These are phyloP conservation scores for Oophaga sylvatica DNA, from an alignment of 2,797 vertebrate genomes.

Conservation along the genomic window DNA sequence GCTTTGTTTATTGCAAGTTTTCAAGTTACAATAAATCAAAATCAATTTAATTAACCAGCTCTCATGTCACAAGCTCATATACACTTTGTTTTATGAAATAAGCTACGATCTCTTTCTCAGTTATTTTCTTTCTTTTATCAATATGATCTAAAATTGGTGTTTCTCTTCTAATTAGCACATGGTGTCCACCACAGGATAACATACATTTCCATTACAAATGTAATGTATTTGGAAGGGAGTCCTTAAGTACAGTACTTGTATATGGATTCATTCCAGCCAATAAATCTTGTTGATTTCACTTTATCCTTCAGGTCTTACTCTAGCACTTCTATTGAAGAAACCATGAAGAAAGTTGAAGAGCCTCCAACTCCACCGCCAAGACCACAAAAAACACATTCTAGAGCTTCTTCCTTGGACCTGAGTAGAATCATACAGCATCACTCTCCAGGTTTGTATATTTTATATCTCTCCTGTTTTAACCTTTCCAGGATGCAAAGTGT, in stretches of 20 bases:
- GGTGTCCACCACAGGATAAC: background rate
- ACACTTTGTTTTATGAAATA: background rate
- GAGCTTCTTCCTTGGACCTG: slow-evolving; percentile 95
- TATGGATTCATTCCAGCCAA: background rate
- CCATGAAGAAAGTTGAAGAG: slow-evolving; percentile 90
- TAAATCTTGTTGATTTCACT: background rate
- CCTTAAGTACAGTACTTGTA: background rate
- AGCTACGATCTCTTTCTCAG: background rate
- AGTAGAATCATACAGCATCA: slow-evolving; percentile 95
- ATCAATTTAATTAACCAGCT: no score
- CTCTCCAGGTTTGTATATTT: slow-evolving; percentile 75
- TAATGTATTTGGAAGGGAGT: background rate
- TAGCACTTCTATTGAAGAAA: slow-evolving; percentile 92
- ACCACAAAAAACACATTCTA: slow-evolving; percentile 94
- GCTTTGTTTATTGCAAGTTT: no score
- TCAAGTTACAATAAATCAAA: no score
- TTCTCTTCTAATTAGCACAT: background rate
- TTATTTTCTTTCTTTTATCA: background rate
- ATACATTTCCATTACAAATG: background rate
- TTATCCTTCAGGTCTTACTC: slow-evolving; percentile 85
- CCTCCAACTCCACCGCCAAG: slow-evolving; percentile 93
- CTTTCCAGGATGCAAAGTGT: background rate
- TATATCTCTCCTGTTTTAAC: background rate
- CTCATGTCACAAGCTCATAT: no score
- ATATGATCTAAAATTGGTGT: background rate